phyloP scores from a whole-genome alignment of 2,113 vertebrate genomes.

The Odontophorus gujanensis region DNA sequence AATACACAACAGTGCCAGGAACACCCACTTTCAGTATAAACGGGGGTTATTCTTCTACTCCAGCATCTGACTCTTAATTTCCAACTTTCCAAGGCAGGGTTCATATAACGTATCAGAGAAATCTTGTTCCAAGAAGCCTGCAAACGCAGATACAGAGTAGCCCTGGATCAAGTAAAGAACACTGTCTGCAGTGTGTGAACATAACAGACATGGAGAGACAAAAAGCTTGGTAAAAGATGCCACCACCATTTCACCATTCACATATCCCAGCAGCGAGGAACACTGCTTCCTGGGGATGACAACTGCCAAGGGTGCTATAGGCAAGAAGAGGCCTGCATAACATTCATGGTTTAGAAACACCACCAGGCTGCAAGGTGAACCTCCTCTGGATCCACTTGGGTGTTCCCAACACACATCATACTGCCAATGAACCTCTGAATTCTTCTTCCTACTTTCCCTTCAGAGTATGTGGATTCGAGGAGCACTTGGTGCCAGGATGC shows the following conservation, averaged over 20 bases:
- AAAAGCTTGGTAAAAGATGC: not conserved
- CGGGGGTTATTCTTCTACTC: not conserved
- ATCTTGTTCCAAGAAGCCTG: not conserved
- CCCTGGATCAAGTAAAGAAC: not conserved
- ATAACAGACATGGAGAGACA: not conserved
- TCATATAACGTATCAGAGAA: not conserved
- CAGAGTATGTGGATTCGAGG: not conserved
- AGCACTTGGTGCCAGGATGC: conserved; percentile 31
- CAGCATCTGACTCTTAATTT: not conserved
- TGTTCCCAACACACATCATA: conserved; percentile 23
- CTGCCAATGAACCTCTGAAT: not conserved
- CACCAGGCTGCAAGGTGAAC: not conserved
- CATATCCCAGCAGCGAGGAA: not conserved
- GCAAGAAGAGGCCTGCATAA: not conserved
- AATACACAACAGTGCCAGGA: not conserved
- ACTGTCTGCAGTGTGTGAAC: not conserved
- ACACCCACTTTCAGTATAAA: not conserved
- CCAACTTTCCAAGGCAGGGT: not conserved
- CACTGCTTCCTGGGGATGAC: not conserved
- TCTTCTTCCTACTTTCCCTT: conserved; percentile 21
- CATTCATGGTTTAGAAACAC: not conserved
- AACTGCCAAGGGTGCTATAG: not conserved
- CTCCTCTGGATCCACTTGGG: not conserved
- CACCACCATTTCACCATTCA: not conserved
- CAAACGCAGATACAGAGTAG: not conserved